These are phyloP conservation scores for Diglossa brunneiventris DNA, from an alignment of 2,113 vertebrate species.

Conservation along the genomic window DNA sequence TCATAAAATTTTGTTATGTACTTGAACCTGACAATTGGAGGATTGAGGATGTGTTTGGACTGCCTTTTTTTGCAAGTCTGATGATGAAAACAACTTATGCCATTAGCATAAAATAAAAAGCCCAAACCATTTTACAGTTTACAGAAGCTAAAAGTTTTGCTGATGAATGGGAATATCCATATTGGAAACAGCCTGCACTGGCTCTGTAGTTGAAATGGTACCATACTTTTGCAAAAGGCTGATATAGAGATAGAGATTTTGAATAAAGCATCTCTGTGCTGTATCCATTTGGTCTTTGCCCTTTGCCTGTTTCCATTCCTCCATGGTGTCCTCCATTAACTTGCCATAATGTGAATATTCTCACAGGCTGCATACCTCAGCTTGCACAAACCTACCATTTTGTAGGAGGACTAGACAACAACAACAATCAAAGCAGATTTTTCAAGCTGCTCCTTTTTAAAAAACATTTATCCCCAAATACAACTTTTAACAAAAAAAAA, in stretches of 20 bases:
- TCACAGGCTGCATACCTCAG: not conserved
- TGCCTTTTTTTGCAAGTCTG: not conserved
- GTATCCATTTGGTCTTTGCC: not conserved
- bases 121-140: not conserved
- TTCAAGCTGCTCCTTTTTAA: not conserved
- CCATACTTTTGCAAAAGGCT: not conserved
- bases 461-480: not conserved
- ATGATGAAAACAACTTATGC: not conserved
- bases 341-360: not conserved
- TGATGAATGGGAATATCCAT: not conserved
- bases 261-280: not conserved
- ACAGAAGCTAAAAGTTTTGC: not conserved
- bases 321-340: not conserved
- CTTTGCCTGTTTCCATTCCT: not conserved
- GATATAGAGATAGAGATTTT: not conserved
- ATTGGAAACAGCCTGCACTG: not conserved
- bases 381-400: not conserved
- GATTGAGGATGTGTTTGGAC: not conserved
- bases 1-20: not conserved
- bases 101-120: not conserved
- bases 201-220: not conserved
- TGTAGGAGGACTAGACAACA: not conserved
- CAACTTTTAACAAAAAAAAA: not conserved
- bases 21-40: not conserved
- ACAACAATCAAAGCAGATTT: not conserved